phyloP scores from a whole-genome alignment of 2,888 invertebrate genomes.

The Lottia scabra region DNA sequence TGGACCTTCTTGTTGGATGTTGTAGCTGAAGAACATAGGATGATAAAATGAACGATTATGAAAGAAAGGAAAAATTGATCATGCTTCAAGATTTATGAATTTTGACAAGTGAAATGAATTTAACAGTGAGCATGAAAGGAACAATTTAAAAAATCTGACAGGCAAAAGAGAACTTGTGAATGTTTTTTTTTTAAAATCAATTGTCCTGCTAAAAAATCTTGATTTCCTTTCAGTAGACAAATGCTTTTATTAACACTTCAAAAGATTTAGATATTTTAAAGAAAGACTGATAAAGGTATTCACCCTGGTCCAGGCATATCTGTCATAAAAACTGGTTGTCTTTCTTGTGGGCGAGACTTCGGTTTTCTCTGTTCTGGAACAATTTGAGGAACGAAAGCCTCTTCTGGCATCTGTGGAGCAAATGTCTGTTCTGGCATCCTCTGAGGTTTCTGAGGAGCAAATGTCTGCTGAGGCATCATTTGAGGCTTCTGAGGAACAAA shows the following conservation, averaged over 20 bases:
- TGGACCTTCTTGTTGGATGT: conserved; percentile 57
- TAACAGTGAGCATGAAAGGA: too few relatives aligned
- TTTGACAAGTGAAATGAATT: too few relatives aligned
- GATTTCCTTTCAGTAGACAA: too few relatives aligned
- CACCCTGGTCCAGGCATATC: conserved; percentile 3
- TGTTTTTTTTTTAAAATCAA: too few relatives aligned
- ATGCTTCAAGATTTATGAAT: too few relatives aligned
- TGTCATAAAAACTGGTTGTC: neutral
- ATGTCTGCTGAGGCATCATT: neutral
- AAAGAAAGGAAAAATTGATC: too few relatives aligned
- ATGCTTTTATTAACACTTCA: too few relatives aligned
- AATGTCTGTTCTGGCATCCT: neutral
- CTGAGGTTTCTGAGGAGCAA: neutral
- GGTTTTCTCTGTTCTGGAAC: neutral
- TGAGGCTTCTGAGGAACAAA: neutral
- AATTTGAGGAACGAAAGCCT: neutral
- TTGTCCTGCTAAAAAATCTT: too few relatives aligned
- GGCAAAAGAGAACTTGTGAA: too few relatives aligned
- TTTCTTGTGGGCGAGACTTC: neutral
- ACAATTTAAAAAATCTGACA: too few relatives aligned
- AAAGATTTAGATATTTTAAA: too few relatives aligned
- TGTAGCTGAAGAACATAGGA: conserved; percentile 34
- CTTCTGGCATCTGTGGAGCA: neutral
- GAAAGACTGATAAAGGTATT: neutral
- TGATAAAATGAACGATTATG: too few relatives aligned